Conservation (phyloP, 2,888 invertebrate species). For the Matsumyia berberina region DNA sequence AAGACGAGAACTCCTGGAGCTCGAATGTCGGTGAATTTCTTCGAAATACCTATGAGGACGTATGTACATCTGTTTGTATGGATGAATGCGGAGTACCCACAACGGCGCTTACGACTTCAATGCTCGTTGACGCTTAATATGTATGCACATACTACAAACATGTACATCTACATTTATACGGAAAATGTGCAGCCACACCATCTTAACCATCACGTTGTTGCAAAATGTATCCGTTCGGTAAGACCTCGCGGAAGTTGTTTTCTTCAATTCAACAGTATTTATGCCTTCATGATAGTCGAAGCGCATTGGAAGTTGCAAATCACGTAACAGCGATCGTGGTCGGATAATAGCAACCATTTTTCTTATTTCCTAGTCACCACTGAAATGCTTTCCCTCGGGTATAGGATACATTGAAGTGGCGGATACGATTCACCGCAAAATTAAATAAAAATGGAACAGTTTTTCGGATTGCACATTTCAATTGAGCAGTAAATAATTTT, state of each 20-base stretch:
- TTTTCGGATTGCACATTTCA: conserved; percentile 42
- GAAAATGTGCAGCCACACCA: not conserved
- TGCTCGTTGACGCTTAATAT: not conserved
- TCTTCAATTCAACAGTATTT: conserved; percentile 51
- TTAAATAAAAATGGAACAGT: conserved; percentile 29
- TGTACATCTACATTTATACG: not conserved
- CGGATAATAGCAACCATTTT: conserved; percentile 31
- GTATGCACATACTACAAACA: conserved; percentile 8
- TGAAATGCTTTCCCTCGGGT: conserved; percentile 14
- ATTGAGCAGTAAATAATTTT: conserved; percentile 44
- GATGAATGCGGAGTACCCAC: not conserved
- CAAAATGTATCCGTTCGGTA: not conserved
- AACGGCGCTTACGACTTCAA: conserved; percentile 7
- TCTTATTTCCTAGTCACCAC: conserved; percentile 20
- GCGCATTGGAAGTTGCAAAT: conserved; percentile 80
- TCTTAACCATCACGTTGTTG: conserved; percentile 13
- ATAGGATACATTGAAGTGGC: conserved; percentile 12
- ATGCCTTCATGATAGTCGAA: conserved; percentile 61
- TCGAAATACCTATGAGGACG: not conserved
- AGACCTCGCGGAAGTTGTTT: conserved; percentile 39
- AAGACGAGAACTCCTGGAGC: conserved; percentile 16
- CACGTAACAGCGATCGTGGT: conserved; percentile 78
- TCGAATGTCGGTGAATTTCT: conserved; percentile 11
- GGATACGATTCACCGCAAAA: not conserved
- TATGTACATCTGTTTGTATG: too few relatives aligned